phyloP scores from a whole-genome alignment of 2,888 invertebrate species.

The Sycophila texana region DNA sequence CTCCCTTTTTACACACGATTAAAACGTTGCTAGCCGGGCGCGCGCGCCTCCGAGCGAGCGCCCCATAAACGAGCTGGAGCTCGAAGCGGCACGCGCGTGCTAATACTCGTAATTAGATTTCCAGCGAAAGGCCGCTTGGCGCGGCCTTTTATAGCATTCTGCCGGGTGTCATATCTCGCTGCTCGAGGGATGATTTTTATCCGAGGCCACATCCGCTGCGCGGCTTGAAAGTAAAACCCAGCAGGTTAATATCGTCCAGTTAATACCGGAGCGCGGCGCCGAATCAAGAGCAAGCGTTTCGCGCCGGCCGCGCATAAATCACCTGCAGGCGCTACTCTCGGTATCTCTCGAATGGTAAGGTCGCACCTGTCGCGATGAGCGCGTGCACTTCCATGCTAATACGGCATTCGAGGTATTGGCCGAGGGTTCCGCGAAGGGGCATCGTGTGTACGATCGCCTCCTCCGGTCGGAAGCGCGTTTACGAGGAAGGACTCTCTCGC shows the following conservation, averaged over 20 bases:
- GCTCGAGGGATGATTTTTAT: background rate
- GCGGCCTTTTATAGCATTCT: background rate
- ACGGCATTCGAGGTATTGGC: too few relatives aligned
- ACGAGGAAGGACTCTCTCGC: background rate
- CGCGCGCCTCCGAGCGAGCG: constrained; percentile 10
- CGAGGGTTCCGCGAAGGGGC: too few relatives aligned
- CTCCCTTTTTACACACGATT: constrained; percentile 23
- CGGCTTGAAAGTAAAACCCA: too few relatives aligned
- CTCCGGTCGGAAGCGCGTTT: background rate
- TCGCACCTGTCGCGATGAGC: too few relatives aligned
- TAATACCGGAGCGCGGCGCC: too few relatives aligned
- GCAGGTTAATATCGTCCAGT: too few relatives aligned
- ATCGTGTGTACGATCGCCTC: constrained; percentile 12
- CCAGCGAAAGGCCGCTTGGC: background rate
- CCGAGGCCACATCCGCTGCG: too few relatives aligned
- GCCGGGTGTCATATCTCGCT: constrained; percentile 19
- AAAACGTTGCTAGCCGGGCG: constrained; percentile 31
- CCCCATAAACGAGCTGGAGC: constrained; percentile 40
- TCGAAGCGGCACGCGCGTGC: constrained; percentile 5
- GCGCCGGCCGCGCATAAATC: too few relatives aligned
- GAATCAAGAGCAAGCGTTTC: too few relatives aligned
- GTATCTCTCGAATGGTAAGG: too few relatives aligned
- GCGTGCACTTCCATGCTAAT: too few relatives aligned
- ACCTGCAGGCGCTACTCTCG: too few relatives aligned
- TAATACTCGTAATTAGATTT: constrained; percentile 37